Base-by-base conservation (phyloP, 1,140 invertebrate genomes). In the Drosophila quadrilineata region DNA sequence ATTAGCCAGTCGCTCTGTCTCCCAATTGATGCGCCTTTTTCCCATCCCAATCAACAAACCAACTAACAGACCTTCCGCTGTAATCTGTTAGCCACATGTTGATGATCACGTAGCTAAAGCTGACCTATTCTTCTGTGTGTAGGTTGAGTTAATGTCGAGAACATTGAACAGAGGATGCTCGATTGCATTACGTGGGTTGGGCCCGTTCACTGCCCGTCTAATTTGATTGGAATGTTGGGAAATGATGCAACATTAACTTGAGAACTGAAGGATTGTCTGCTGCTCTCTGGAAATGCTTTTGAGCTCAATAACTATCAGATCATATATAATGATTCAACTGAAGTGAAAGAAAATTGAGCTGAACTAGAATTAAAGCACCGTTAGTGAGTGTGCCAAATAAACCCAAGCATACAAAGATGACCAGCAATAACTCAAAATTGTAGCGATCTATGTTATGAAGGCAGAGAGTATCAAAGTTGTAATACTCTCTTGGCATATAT, bases 271-370 rank as follows among this genome's bases (percentile, higher is more conserved):
- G 48, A 22, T 12, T 29, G 12, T 14, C 38, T 6, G 24, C 24
- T n/a, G n/a, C 6, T 16, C 50, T 35, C 35, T 52, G 46, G 57
- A 57, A 36, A 22, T 49, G 45, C 28, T 49, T 31, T 35, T 72
- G 62, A 28, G 33, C 77, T 58, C 59, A 64, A 80, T 84, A 71
- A 60, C 76, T 70, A 76, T 65, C 66, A 71, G 76, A 82, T 84
- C 56, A 76, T 69, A 72, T 76, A 84, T 73, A 72, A 43, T 84
- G 58, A 56, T 54, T 58, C 8, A 35, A 21, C 70, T 24, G 43
- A n/a, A 71, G 73, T 76, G 68, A 76, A 76, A 75, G 76, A 82
- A 50, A 75, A 72, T 74, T 71, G 56, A 74, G 71, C 69, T 68
- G 63, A 59, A 16, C 75, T 56, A 76, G 60, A 67, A 65, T 71